Conservation (phyloP, 2,113 vertebrate genomes). For the Rhynchomys soricoides region DNA sequence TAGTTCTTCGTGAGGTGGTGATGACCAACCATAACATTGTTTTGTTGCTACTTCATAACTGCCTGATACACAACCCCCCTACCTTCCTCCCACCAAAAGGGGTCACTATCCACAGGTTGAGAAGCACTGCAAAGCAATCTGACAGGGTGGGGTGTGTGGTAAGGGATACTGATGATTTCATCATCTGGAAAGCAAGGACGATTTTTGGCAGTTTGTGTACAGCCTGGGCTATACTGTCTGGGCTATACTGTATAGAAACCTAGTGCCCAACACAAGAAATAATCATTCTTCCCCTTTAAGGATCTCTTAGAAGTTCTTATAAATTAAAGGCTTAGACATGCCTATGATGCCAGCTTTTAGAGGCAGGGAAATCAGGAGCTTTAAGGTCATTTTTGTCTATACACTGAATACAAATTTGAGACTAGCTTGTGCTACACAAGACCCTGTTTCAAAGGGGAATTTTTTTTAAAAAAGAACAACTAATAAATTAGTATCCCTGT, state of each 20-base stretch:
- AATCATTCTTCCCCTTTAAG: neutral
- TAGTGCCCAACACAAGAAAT: neutral
- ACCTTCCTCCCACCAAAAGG: accelerated
- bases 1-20: neutral
- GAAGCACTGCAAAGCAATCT: neutral
- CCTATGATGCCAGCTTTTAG: neutral
- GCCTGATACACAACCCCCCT: neutral
- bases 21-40: neutral
- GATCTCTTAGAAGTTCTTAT: neutral
- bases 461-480: neutral
- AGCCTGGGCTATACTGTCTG: neutral
- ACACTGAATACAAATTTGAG: neutral
- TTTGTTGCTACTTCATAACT: neutral
- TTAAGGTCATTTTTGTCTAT: neutral
- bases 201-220: neutral
- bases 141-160: neutral
- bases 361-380: neutral
- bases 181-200: neutral
- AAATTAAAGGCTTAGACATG: neutral
- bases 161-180: neutral
- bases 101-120: neutral
- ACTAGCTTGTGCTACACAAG: neutral
- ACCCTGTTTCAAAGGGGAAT: neutral
- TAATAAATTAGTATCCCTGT: neutral
- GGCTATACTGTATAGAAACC: neutral